phyloP scores from a whole-genome alignment of 2,113 vertebrate genomes.

The Pao palembangensis region DNA sequence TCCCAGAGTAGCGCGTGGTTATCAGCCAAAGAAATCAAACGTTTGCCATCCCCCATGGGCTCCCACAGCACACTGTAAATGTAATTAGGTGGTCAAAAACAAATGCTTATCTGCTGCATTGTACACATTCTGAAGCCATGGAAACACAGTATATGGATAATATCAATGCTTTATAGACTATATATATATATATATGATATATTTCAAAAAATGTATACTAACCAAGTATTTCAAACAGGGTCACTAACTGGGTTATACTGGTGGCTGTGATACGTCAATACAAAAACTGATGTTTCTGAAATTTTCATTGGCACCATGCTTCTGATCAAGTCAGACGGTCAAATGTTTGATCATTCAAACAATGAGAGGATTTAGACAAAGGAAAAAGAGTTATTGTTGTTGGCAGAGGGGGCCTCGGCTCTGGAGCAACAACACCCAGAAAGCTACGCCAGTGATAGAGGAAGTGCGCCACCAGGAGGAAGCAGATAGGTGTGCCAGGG shows the following conservation, averaged over 20 bases:
- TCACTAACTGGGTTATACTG: too few species aligned
- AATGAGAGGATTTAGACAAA: conserved; percentile 60
- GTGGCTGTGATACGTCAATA: too few species aligned
- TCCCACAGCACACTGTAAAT: conserved; percentile 89
- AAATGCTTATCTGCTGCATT: not conserved
- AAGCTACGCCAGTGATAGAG: too few species aligned
- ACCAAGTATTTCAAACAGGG: not conserved
- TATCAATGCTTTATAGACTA: too few species aligned
- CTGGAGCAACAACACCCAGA: too few species aligned
- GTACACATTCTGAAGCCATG: not conserved
- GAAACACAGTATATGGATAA: too few species aligned
- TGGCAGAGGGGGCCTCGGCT: not conserved
- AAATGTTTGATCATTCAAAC: conserved; percentile 61
- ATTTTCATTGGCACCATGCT: conserved; percentile 51
- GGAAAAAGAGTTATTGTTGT: conserved; percentile 50
- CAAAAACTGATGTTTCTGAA: not conserved
- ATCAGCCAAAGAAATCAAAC: conserved; percentile 89
- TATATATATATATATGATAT: too few species aligned
- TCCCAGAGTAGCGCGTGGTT: conserved; percentile 93
- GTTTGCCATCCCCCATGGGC: conserved; percentile 92
- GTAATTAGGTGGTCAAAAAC: too few species aligned
- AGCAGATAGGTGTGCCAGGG: too few species aligned
- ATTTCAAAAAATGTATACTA: too few species aligned
- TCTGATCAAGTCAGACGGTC: conserved; percentile 46
- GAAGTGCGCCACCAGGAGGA: too few species aligned